phyloP scores from a whole-genome alignment of 2,888 invertebrate species.

The Pheosia tremula region DNA sequence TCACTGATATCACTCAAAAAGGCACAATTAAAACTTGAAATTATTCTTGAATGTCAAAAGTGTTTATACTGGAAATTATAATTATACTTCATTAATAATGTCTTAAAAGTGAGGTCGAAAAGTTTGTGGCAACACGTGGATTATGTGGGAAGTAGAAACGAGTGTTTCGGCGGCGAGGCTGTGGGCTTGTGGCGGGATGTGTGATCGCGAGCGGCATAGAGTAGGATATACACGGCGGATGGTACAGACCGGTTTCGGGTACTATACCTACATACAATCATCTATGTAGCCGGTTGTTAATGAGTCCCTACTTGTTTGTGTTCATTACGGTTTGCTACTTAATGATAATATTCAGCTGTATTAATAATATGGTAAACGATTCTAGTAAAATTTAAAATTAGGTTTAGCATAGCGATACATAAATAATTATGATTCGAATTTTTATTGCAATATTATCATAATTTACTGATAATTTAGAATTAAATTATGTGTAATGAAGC shows the following conservation, averaged over 20 bases:
- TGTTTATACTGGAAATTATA: conserved; percentile 7
- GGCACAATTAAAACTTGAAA: conserved; percentile 31
- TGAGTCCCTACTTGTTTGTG: neutral
- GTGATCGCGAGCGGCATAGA: conserved; percentile 38
- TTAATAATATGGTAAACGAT: too few relatives aligned
- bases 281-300: neutral
- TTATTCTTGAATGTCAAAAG: conserved; percentile 14
- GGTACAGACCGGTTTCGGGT: conserved; percentile 5
- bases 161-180: conserved; percentile 43
- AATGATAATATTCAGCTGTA: too few relatives aligned
- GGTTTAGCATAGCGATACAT: too few relatives aligned
- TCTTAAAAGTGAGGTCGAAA: conserved; percentile 24
- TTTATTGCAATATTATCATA: too few relatives aligned
- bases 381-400: too few relatives aligned
- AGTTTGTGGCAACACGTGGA: conserved; percentile 39
- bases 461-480: too few relatives aligned
- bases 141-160: conserved; percentile 20
- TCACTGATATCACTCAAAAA: conserved; percentile 42
- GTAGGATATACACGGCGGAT: conserved; percentile 28
- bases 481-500: too few relatives aligned
- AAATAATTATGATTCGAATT: too few relatives aligned
- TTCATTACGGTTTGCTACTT: neutral
- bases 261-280: neutral
- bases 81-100: conserved; percentile 8
- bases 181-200: conserved; percentile 49